Evolutionary conservation across 2,113 vertebrate genomes (phyloP), one percentile per base, ranked within the genome.

Genomic region (Tricholaema leucomelas): DNA sequence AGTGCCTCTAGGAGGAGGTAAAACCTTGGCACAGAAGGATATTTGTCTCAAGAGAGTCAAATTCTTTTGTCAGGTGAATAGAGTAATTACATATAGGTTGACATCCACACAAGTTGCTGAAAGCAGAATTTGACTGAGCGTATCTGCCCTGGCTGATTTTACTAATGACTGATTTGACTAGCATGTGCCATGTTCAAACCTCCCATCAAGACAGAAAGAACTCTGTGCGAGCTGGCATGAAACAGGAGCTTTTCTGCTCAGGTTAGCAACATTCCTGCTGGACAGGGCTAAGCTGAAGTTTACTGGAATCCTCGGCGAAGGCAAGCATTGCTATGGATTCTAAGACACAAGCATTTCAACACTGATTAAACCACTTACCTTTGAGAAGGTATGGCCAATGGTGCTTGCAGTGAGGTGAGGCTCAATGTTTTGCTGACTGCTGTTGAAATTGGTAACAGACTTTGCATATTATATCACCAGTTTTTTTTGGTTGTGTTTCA

Each of bases 381-480:
- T 96, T 84, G 77, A 97, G 92, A 95, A 97, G 95, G 66, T 91
- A 70, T 48, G 86, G 90, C 86, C 92, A 91, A 63, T 64, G 82
- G 61, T 93, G 83, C 92, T 97, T 88, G 44, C 83, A 87, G 85
- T 44, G 66, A 61, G 85, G 90, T 92, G 92, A 95, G 88, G 64
- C 75, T 96, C 92, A 85, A 91, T 70, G 67, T 97, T 98, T 96
- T 97, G 97, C 97, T 98, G 97, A 98, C 97, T 97, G 95, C 96
- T 94, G 97, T 95, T 97, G 97, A 95, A 97, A 96, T 91, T 96
- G 97, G 96, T 96, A 97, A 95, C 97, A 97, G 97, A 97, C 96
- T 98, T 98, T 97, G 97, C 97, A 97, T 97, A 97, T 97, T 96
- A 97, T 97, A 97, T 97, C 97, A 97, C 95, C 95, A 96, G 93